phyloP scores from a whole-genome alignment of 1,140 invertebrate species.

The Ridgeia piscesae region DNA sequence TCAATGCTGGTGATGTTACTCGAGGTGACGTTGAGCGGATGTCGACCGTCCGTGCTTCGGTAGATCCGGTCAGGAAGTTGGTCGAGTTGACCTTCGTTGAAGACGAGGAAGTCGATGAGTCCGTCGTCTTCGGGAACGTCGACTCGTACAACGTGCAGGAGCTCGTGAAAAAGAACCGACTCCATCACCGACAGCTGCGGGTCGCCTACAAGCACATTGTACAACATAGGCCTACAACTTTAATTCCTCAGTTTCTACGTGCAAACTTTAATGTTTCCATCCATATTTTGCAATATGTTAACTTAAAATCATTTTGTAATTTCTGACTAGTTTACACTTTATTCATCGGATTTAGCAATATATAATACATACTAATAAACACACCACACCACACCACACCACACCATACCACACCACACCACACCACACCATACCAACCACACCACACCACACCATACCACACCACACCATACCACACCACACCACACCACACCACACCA shows the following conservation, averaged over 20 bases:
- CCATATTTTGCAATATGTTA: too few relatives aligned
- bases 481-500: too few relatives aligned
- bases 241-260: too few relatives aligned
- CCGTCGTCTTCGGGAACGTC: conserved; percentile 32
- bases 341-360: neutral
- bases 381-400: too few relatives aligned
- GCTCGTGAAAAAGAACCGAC: conserved; percentile 33
- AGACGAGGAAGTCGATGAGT: conserved; percentile 35
- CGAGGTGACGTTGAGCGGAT: conserved; percentile 23
- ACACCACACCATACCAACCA: too few relatives aligned
- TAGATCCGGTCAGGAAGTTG: conserved; percentile 34
- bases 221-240: neutral
- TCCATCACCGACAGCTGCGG: conserved; percentile 42
- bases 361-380: too few relatives aligned
- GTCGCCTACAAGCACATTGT: conserved; percentile 26
- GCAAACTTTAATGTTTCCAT: too few relatives aligned
- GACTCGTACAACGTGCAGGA: conserved; percentile 35
- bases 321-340: too few relatives aligned
- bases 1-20: conserved; percentile 21
- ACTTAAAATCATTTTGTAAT: too few relatives aligned
- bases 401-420: too few relatives aligned
- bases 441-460: too few relatives aligned
- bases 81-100: conserved; percentile 33
- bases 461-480: too few relatives aligned
- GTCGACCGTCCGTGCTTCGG: conserved; percentile 32